These are phyloP conservation scores for Vulpes vulpes DNA, from an alignment of 2,113 vertebrate genomes.

Conservation along the genomic window DNA sequence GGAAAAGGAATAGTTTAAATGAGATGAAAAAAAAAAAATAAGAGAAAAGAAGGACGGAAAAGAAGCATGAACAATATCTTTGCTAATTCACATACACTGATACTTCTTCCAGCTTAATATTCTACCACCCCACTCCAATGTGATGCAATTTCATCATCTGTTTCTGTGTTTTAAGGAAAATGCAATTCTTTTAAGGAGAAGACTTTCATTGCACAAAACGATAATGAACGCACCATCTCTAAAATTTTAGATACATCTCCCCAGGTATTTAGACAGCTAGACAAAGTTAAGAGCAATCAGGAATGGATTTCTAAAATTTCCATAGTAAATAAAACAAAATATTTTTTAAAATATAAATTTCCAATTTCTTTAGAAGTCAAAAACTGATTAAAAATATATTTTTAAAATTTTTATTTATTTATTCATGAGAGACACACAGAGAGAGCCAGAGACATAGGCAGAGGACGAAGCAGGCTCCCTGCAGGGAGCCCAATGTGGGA, in stretches of 20 bases:
- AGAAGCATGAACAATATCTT: not conserved
- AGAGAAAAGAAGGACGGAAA: not conserved
- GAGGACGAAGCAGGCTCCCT: too few species aligned
- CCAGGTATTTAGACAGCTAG: not conserved
- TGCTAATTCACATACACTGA: not conserved
- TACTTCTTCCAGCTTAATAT: not conserved
- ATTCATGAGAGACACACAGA: too few species aligned
- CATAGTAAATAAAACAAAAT: not conserved
- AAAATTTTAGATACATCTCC: not conserved
- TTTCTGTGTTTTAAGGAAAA: not conserved
- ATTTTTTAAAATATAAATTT: not conserved
- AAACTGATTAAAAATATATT: not conserved
- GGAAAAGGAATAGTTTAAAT: not conserved
- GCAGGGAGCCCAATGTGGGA: too few species aligned
- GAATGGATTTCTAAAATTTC: not conserved
- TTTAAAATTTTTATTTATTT: too few species aligned
- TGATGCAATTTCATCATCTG: not conserved
- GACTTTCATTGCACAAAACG: not conserved
- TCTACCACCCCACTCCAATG: rapidly evolving
- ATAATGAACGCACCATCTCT: not conserved
- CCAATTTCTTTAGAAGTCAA: not conserved
- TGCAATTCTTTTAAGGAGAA: not conserved
- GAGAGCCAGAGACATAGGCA: too few species aligned
- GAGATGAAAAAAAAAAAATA: not conserved
- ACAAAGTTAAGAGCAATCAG: not conserved